Evolutionary conservation across 2,888 invertebrate species (phyloP), one percentile per base, ranked within the genome.

Genomic region (Cosmorhoe ocellata): DNA sequence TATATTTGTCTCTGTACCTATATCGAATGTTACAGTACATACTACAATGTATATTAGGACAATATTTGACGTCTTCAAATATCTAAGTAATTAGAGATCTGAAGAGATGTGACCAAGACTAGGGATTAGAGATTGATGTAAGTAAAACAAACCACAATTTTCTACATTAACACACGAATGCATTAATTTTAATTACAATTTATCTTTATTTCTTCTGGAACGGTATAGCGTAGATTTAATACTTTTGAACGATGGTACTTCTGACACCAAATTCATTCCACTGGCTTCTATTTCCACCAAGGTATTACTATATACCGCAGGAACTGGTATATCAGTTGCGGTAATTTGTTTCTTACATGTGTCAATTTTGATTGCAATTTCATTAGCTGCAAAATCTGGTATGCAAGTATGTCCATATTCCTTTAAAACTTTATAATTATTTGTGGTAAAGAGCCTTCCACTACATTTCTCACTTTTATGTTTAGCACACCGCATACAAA

Each of bases 321-420:
- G 0, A 18, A 50, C 26, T 7, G 50, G 44, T 10, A 26, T 34
- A 18, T 24, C 22, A 9, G 42, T 42, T 11, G 37, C 7, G 26
- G 33, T 7, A 18, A 10, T 30, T 18, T 26, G 41, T 41, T 27
- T 45, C n/a, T 41, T 51, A 26, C 40, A 45, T 2, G 7, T 13
- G 1, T 45, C 51, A 2, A 45, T 11, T 9, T 36, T 41, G 6
- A 51, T 27, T 7, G 51, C 51, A 3, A 41, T 22, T 18, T 45
- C 26, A 24, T 51, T 51, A n/a, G 51, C 45, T 6, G 11, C 10
- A n/a, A 27, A 45, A 37, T 51, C 18, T 2, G 44, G 45, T 1
- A 12, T 8, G 18, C 51, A 51, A 22, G 31, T 34, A 34, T 51
- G 51, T 5, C 0, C n/a, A 0, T 12, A 22, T 13, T 40, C 13